These are phyloP conservation scores for Callocephalon fimbriatum DNA, from an alignment of 2,113 vertebrate species.

Conservation along the genomic window DNA sequence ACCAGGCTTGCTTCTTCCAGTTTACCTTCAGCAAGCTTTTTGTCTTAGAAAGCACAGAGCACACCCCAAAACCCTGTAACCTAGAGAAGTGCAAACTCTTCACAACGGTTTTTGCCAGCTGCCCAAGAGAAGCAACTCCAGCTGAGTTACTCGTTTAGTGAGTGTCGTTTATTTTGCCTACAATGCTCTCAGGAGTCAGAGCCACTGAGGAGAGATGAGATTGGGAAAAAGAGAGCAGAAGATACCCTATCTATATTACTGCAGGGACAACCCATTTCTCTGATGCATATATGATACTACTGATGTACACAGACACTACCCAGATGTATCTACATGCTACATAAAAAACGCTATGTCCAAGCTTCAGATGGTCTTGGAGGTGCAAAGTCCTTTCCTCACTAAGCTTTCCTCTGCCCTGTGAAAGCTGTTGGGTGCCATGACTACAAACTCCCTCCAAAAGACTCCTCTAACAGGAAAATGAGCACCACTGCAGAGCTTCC, in stretches of 20 bases:
- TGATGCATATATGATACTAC: background rate
- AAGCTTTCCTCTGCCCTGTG: background rate
- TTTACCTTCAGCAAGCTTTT: background rate
- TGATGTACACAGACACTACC: background rate
- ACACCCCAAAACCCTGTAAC: background rate
- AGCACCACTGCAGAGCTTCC: background rate
- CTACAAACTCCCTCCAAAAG: background rate
- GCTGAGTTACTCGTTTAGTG: background rate
- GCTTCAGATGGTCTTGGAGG: background rate
- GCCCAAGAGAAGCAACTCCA: background rate
- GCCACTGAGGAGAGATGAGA: background rate
- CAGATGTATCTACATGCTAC: background rate
- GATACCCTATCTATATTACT: background rate
- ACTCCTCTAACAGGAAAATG: background rate
- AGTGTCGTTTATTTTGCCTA: background rate
- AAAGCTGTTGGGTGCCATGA: background rate
- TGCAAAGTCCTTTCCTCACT: background rate
- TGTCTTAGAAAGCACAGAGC: background rate
- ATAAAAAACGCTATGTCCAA: background rate
- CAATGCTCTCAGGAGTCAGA: background rate
- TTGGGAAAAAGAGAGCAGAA: background rate
- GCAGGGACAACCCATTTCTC: background rate
- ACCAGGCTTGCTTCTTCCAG: background rate
- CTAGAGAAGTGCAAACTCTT: background rate
- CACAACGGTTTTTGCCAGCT: background rate